These are phyloP conservation scores for Xestia sexstrigata DNA, from an alignment of 2,888 invertebrate genomes.

Conservation along the genomic window DNA sequence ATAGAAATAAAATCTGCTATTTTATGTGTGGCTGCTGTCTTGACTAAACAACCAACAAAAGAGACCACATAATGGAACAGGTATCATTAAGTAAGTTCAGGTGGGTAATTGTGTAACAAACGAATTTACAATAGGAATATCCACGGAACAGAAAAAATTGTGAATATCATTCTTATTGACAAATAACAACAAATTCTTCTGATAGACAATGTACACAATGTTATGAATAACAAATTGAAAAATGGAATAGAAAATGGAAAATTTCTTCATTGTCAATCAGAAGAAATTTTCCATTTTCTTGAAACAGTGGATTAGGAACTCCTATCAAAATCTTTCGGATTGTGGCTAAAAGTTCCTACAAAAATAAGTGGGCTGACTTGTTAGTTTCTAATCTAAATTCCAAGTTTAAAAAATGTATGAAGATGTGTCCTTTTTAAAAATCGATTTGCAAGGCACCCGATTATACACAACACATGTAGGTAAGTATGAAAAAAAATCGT, in stretches of 20 bases:
- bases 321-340: neutral
- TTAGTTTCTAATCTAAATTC: neutral
- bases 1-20: neutral
- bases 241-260: too few relatives aligned
- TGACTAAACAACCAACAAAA: neutral
- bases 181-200: too few relatives aligned
- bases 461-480: neutral
- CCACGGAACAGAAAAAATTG: too few relatives aligned
- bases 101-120: neutral
- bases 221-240: too few relatives aligned
- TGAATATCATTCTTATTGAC: too few relatives aligned
- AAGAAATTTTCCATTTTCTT: too few relatives aligned
- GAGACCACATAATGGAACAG: neutral
- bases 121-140: too few relatives aligned
- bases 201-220: too few relatives aligned
- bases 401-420: neutral
- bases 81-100: neutral
- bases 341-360: neutral
- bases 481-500: neutral
- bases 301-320: neutral
- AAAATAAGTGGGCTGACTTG: neutral
- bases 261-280: too few relatives aligned
- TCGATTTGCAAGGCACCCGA: neutral
- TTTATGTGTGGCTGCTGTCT: slow-evolving; percentile 6
- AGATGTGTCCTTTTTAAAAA: neutral